phyloP scores from a whole-genome alignment of 1,140 invertebrate genomes.

The Rhopalosiphum padi region DNA sequence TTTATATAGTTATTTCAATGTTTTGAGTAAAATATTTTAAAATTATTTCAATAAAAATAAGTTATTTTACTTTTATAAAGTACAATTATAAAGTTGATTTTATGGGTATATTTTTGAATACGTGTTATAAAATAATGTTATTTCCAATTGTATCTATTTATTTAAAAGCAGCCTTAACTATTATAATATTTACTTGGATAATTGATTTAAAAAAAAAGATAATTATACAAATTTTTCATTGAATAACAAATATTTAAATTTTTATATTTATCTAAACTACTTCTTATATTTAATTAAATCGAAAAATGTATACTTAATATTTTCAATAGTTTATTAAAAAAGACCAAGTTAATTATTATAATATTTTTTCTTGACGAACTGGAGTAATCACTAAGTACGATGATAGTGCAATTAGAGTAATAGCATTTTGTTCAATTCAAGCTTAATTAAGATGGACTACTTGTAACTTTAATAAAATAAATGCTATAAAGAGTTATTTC shows the following conservation, averaged over 20 bases:
- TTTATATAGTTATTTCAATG: not conserved
- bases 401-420: not conserved
- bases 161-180: not conserved
- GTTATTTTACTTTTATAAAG: not conserved
- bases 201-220: not conserved
- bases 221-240: no score
- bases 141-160: no score
- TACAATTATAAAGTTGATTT: no score
- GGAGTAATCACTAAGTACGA: not conserved
- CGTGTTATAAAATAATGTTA: no score
- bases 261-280: no score
- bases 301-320: not conserved
- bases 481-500: not conserved
- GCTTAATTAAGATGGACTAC: not conserved
- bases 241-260: no score
- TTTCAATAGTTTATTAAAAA: slow-evolving; percentile 1
- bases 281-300: not conserved
- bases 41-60: not conserved
- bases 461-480: not conserved
- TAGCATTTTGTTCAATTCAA: not conserved
- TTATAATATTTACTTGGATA: not conserved
- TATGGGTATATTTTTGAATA: not conserved
- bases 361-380: not conserved
- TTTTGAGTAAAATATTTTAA: no score
- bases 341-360: not conserved